A percentile compares a stretch with the other conserved stretches of the same genome.
These are phyloP conservation scores for Gambusia affinis DNA, from an alignment of 2,113 vertebrate genomes.

Conservation along the genomic window DNA sequence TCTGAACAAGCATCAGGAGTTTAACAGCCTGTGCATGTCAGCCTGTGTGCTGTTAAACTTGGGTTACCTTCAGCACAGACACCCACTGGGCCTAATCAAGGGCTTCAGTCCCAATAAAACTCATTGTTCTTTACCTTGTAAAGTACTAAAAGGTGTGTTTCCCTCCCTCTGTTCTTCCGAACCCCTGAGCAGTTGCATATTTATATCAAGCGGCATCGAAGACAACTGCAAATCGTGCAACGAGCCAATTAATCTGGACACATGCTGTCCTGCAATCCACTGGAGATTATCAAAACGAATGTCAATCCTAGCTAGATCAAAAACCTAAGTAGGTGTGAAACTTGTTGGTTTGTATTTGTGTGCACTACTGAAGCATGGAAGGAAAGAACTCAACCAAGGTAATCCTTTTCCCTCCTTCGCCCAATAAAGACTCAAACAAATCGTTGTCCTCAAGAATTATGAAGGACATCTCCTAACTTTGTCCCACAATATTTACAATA, in stretches of 20 bases:
- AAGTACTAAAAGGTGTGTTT: conserved; percentile 40
- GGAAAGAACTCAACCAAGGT: conserved; percentile 40
- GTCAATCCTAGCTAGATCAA: conserved; percentile 30
- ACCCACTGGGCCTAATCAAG: conserved; percentile 63
- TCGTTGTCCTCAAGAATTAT: conserved; percentile 7
- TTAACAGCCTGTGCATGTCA: conserved; percentile 47
- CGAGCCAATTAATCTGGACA: conserved; percentile 67
- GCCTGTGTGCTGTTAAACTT: conserved; percentile 40
- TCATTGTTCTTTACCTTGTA: conserved; percentile 38
- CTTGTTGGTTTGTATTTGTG: conserved; percentile 16
- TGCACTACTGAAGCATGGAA: conserved; percentile 22
- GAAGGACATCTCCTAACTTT: conserved; percentile 44
- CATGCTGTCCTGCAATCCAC: conserved; percentile 53
- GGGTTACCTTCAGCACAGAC: conserved; percentile 48
- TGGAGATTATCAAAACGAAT: conserved; percentile 49
- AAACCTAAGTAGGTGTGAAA: conserved; percentile 10
- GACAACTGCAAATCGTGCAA: conserved; percentile 32
- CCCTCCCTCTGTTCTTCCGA: conserved; percentile 40
- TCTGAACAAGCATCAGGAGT: conserved; percentile 44
- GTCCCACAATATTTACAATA: conserved; percentile 18
- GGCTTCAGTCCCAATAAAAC: conserved; percentile 52
- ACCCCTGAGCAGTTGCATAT: conserved; percentile 45
- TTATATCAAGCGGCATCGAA: conserved; percentile 45
- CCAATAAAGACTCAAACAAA: conserved; percentile 23
- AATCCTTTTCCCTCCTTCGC: conserved; percentile 1